phyloP scores from a whole-genome alignment of 1,140 invertebrate species.

The Panagrolaimus sp. region DNA sequence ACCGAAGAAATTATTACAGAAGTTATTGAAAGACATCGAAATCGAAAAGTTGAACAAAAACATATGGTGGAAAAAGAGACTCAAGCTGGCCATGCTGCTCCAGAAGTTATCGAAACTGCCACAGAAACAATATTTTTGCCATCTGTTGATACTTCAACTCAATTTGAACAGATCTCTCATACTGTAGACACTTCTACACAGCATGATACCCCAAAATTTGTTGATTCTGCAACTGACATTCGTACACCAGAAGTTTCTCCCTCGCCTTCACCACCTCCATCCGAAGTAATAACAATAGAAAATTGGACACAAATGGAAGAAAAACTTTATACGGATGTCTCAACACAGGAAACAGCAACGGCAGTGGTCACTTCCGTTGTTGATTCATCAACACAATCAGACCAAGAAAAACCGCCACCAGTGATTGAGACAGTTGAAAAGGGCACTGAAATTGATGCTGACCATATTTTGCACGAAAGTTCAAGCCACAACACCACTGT shows the following conservation, averaged over 20 bases:
- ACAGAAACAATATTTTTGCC: constrained; percentile 12
- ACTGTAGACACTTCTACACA: constrained; percentile 4
- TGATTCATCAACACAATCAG: constrained; percentile 10
- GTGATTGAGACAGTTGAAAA: background rate
- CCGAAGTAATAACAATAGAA: background rate
- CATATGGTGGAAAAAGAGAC: background rate
- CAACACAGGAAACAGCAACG: background rate
- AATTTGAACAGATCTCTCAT: background rate
- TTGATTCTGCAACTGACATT: background rate
- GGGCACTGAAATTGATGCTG: no score
- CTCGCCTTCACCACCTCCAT: background rate
- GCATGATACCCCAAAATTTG: background rate
- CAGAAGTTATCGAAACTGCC: constrained; percentile 6
- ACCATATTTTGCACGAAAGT: no score
- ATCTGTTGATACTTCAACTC: constrained; percentile 4
- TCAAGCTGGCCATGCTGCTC: background rate
- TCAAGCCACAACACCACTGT: no score
- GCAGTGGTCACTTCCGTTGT: background rate
- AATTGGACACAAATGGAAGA: constrained; percentile 2
- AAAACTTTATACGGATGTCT: background rate
- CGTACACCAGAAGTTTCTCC: background rate
- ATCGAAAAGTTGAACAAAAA: background rate
- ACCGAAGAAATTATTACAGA: constrained; percentile 4
- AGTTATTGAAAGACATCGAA: background rate
- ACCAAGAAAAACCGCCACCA: background rate